These are phyloP conservation scores for Acanthurus tractus DNA, from an alignment of 2,797 vertebrate genomes.

Conservation along the genomic window DNA sequence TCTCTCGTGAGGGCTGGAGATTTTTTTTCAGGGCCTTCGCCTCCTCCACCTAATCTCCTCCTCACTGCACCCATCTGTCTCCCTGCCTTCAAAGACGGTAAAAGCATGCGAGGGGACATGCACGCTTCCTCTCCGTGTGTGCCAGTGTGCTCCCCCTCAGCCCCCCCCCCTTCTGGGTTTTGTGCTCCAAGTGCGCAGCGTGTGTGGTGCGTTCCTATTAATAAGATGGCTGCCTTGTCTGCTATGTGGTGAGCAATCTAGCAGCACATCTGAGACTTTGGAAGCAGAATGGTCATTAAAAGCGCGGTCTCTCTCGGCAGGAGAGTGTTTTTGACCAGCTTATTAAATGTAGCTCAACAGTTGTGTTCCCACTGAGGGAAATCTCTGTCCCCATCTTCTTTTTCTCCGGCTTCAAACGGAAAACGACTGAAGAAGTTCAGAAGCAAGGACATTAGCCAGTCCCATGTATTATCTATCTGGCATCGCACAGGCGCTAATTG, in stretches of 20 bases:
- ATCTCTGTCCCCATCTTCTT: constrained; percentile 65
- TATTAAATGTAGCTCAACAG: constrained; percentile 86
- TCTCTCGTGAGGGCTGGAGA: constrained; percentile 64
- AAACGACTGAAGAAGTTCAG: constrained; percentile 76
- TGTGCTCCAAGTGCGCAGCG: constrained; percentile 57
- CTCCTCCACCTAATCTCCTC: constrained; percentile 76
- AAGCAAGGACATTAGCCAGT: constrained; percentile 81
- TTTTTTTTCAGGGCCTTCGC: constrained; percentile 66
- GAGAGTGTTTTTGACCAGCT: constrained; percentile 81
- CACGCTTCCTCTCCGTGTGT: constrained; percentile 54
- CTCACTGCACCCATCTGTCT: constrained; percentile 78
- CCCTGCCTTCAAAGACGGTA: constrained; percentile 64
- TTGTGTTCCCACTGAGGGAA: constrained; percentile 77
- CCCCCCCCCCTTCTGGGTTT: constrained; percentile 41
- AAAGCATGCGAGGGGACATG: constrained; percentile 63
- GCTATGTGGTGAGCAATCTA: constrained; percentile 73
- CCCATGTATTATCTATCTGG: constrained; percentile 82
- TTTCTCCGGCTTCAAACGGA: constrained; percentile 74
- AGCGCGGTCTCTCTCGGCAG: constrained; percentile 74
- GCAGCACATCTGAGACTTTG: constrained; percentile 79
- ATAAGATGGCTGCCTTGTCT: constrained; percentile 80
- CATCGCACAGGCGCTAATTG: constrained; percentile 81
- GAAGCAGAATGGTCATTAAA: constrained; percentile 84
- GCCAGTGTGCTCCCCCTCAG: constrained; percentile 12
- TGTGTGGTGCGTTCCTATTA: constrained; percentile 76